Evolutionary conservation across 53 echinoderm and acorn worm genomes (phyloP), one percentile per base, ranked within the genome.

Genomic region (Paracentrotus lividus): DNA sequence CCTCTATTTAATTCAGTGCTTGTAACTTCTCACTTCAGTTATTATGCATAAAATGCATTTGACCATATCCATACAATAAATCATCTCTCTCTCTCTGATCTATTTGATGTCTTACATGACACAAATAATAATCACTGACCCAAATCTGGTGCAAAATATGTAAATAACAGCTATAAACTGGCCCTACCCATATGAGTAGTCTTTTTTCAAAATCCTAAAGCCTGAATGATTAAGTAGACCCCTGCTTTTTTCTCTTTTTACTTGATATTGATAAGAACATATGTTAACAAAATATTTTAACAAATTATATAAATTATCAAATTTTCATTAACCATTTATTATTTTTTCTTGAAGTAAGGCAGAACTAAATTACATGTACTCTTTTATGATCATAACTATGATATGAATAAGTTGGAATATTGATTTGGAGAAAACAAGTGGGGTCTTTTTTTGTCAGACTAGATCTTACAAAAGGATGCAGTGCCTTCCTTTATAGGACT

Each of bases 91-190:
- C 32, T 40, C 36, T 38, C n/a, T n/a, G n/a, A 38, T 72, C 72
- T 72, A 0, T 38, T 36, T 69, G 15, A 69, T 36, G 36, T 36
- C 7, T 69, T 72, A 32, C 18, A 10, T 20, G 4, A 38, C 5
- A 72, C 34, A 38, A 72, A 72, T 72, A 40, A 72, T 72, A 72
- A 40, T 72, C 72, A 72, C 18, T 72, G 72, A 72, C 72, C 72
- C 72, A 72, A 40, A 72, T 72, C 72, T 72, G 72, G 32, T 72
- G 72, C 5, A 72, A 72, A 72, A 72, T 72, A 72, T 67, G 67
- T 67, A 67, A 67, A 67, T 67, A 24, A 33, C 29, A 66, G 20
- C 16, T 72, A 2, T 3, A 15, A 3, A 72, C n/a, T 72, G 40
- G 16, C 72, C 72, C 40, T 21, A 40, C 38, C 38, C 72, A 36